Evolutionary conservation across 2,888 invertebrate species (phyloP), one percentile per base, ranked within the genome.

Genomic region (Gastracanthus pulcherrimus): DNA sequence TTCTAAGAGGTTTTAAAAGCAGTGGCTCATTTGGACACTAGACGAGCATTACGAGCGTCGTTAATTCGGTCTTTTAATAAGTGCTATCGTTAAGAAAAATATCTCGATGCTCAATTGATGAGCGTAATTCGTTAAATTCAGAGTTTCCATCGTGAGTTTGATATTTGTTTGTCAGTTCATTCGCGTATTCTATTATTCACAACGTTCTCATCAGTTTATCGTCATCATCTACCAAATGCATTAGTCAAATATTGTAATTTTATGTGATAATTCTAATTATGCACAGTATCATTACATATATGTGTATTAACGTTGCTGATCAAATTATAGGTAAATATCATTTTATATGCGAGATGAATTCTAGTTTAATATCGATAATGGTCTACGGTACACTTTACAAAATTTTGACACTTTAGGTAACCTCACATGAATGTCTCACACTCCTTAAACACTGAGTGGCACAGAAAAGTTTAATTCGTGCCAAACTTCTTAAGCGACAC

Each of bases 391-490:
- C n/a, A 41, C 9, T 38, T 38, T 11, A 0, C 45, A 38, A 3
- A 31, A 1, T 41, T 34, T 67, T 67, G 78, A 60, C 36, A 60
- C 26, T 66, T 3, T n/a, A 16, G n/a, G 16, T 48, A 7, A n/a
- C 11, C n/a, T 1, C 19, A n/a, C 48, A 41, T 58, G n/a, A 62
- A 36, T 38, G 29, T 3, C 19, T 31, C 31, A 26, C n/a, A 23
- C 19, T 38, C 7, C 38, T 36, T 55, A 19, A 71, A 13, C 55
- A 6, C 13, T 13, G 64, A 71, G 64, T 71, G 60, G 64, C 48
- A 51, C 67, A 62, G 67, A 67, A 75, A 80, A 80, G 74, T 74
- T 80, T 67, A 45, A 55, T 38, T 62, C 60, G 55, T 48, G 45
- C 26, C 13, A 69, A 69, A 69, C 48, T 60, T 74, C 60, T 36